phyloP scores from a whole-genome alignment of 2,797 vertebrate genomes.

The Pagetopsis macropterus region DNA sequence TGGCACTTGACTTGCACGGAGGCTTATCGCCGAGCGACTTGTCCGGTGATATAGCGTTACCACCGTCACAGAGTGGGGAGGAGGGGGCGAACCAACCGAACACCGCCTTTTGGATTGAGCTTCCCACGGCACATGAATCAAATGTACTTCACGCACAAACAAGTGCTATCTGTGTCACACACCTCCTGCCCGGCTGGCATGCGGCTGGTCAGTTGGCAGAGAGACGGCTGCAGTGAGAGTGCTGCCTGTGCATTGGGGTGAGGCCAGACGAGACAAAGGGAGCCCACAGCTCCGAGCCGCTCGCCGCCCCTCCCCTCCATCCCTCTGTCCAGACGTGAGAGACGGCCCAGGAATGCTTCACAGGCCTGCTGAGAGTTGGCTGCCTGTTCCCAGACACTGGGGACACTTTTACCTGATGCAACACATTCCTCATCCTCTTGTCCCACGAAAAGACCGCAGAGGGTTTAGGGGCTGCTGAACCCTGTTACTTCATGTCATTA shows the following conservation, averaged over 20 bases:
- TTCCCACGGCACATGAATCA: slow-evolving; percentile 54
- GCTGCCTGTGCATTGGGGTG: slow-evolving; percentile 65
- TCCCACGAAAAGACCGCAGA: neutral
- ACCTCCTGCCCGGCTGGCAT: slow-evolving; percentile 58
- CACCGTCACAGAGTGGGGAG: slow-evolving; percentile 16
- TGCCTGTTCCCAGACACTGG: slow-evolving; percentile 72
- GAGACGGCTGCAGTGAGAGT: slow-evolving; percentile 56
- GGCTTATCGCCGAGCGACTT: slow-evolving; percentile 89
- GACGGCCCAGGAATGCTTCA: slow-evolving; percentile 83
- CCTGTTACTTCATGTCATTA: neutral
- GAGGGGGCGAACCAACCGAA: slow-evolving; percentile 5
- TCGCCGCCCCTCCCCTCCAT: slow-evolving; percentile 54
- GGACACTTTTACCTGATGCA: slow-evolving; percentile 76
- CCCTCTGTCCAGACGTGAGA: slow-evolving; percentile 81
- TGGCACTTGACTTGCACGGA: slow-evolving; percentile 83
- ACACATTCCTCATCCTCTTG: slow-evolving; percentile 71
- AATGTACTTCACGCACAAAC: slow-evolving; percentile 55
- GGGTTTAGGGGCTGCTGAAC: neutral
- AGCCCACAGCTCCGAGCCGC: slow-evolving; percentile 67
- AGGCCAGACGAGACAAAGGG: slow-evolving; percentile 81
- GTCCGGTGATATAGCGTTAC: slow-evolving; percentile 83
- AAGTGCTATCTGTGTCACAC: slow-evolving; percentile 49
- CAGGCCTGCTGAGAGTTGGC: slow-evolving; percentile 87
- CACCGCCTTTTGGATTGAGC: slow-evolving; percentile 50
- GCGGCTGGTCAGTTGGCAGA: slow-evolving; percentile 65